These are phyloP conservation scores for Nymphalis io DNA, from an alignment of 1,140 invertebrate species.

Conservation along the genomic window DNA sequence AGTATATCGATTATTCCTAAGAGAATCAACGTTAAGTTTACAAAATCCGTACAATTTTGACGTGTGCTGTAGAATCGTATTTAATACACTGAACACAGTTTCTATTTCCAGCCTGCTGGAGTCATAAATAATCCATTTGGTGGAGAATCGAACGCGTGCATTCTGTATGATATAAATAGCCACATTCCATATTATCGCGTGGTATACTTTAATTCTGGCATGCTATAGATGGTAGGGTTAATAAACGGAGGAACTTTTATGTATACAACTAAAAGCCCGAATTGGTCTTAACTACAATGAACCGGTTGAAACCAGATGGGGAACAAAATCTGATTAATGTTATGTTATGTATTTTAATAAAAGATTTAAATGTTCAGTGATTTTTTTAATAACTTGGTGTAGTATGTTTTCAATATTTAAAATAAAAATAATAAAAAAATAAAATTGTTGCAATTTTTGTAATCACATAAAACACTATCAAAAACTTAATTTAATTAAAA, in stretches of 20 bases:
- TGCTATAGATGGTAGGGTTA: constrained; percentile 24
- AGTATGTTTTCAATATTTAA: too few relatives aligned
- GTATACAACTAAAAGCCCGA: constrained; percentile 1
- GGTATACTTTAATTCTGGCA: constrained; percentile 33
- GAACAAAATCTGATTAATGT: not conserved
- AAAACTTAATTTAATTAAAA: too few relatives aligned
- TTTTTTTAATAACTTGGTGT: too few relatives aligned
- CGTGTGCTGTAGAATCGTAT: constrained; percentile 22
- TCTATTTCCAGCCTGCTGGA: constrained; percentile 38
- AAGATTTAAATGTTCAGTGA: not conserved
- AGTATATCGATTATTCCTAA: too few relatives aligned
- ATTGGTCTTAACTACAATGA: not conserved
- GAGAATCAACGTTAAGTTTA: not conserved
- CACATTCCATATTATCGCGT: constrained; percentile 37
- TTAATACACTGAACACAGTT: constrained; percentile 20
- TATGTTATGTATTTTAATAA: not conserved
- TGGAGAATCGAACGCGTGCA: constrained; percentile 43
- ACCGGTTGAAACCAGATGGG: not conserved
- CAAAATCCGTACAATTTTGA: constrained; percentile 14
- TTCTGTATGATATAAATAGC: constrained; percentile 40
- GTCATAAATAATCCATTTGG: constrained; percentile 46
- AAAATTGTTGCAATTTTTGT: too few relatives aligned
- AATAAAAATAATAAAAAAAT: too few relatives aligned
- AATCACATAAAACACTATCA: too few relatives aligned
- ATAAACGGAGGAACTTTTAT: constrained; percentile 11